A percentile compares a stretch with the other conserved stretches of the same genome.
Evolutionary conservation across 2,113 vertebrate genomes (phyloP).

Genomic region (Brachirus orientalis): DNA sequence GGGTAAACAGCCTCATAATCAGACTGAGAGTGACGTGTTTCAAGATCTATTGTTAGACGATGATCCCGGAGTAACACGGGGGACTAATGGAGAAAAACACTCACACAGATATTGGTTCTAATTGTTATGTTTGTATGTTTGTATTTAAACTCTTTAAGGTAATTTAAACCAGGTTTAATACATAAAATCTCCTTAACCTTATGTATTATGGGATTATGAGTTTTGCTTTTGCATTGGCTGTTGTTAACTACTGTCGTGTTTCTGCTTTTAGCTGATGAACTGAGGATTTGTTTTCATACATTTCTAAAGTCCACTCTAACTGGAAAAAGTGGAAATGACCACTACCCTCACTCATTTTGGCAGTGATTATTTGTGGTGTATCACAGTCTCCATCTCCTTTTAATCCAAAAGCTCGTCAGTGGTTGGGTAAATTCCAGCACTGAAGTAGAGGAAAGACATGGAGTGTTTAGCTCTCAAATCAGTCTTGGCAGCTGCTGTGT

Average conservation of each 20-base stretch:
- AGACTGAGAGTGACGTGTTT: neutral
- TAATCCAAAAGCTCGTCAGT: constrained; percentile 29
- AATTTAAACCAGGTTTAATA: too few species aligned
- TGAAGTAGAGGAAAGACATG: constrained; percentile 17
- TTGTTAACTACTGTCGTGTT: too few species aligned
- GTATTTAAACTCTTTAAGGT: too few species aligned
- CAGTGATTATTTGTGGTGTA: constrained; percentile 16
- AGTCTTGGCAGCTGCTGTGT: neutral
- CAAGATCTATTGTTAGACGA: neutral
- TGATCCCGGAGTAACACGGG: too few species aligned
- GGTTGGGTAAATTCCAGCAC: constrained; percentile 34
- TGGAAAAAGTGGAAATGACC: constrained; percentile 29
- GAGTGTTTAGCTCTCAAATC: constrained; percentile 25
- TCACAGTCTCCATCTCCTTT: constrained; percentile 27
- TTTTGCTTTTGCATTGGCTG: too few species aligned
- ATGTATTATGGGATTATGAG: too few species aligned
- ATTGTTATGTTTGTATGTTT: too few species aligned
- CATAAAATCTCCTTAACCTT: too few species aligned
- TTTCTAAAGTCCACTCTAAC: neutral
- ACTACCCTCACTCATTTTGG: constrained; percentile 15
- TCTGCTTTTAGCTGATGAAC: too few species aligned
- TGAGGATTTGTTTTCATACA: neutral
- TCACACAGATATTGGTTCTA: too few species aligned
- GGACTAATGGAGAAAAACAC: neutral
- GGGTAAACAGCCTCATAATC: neutral